phyloP scores from a whole-genome alignment of 2,797 vertebrate species.

The Bradypodion pumilum region DNA sequence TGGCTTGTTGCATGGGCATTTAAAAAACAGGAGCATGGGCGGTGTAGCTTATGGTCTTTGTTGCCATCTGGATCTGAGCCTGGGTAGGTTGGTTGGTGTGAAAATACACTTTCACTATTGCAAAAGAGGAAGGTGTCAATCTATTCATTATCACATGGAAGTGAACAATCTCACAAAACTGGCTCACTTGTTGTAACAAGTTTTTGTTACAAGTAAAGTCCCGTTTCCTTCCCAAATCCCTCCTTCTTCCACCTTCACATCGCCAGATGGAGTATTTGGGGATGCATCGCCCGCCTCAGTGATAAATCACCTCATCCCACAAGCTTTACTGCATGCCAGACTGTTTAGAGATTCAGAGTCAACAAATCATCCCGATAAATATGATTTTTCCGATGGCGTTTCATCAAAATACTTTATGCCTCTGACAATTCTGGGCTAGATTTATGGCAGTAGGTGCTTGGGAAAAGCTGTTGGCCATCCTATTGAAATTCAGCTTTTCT shows the following conservation, averaged over 20 bases:
- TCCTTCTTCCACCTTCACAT: background rate
- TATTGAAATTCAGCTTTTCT: slow-evolving; percentile 58
- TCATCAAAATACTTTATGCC: slow-evolving; percentile 67
- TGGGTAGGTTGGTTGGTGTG: too few species aligned
- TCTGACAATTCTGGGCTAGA: slow-evolving; percentile 51
- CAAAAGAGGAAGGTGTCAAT: too few species aligned
- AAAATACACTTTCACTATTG: too few species aligned
- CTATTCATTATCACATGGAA: too few species aligned
- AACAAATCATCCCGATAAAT: slow-evolving; percentile 65
- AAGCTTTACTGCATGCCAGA: slow-evolving; percentile 57
- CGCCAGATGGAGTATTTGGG: slow-evolving; percentile 37
- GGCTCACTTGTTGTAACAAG: too few species aligned
- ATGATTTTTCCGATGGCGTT: slow-evolving; percentile 61
- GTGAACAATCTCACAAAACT: too few species aligned
- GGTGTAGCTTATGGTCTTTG: too few species aligned
- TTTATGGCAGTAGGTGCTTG: slow-evolving; percentile 54
- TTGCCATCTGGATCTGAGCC: too few species aligned
- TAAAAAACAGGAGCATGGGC: too few species aligned
- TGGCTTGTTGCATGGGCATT: too few species aligned
- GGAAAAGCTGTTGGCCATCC: slow-evolving; percentile 39
- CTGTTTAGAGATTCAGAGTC: slow-evolving; percentile 64
- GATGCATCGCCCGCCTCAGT: slow-evolving; percentile 47
- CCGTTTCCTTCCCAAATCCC: background rate
- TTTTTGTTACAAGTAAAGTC: background rate
- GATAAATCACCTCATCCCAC: slow-evolving; percentile 59